phyloP scores from a whole-genome alignment of 2,113 vertebrate species.

The Oreochromis aureus region DNA sequence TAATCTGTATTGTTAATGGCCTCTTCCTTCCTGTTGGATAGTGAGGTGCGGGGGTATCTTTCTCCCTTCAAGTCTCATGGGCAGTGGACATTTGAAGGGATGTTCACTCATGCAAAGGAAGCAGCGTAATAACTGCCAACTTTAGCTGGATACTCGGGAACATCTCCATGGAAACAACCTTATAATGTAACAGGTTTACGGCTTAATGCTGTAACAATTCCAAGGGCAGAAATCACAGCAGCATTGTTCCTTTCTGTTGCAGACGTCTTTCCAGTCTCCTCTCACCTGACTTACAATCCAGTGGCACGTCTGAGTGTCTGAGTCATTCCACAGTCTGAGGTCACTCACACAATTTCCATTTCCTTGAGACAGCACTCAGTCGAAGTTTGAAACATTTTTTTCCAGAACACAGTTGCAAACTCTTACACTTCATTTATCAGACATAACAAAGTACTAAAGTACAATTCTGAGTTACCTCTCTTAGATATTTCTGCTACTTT shows the following conservation, averaged over 20 bases:
- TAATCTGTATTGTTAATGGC: slow-evolving; percentile 49
- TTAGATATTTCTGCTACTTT: neutral
- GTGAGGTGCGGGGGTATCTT: neutral
- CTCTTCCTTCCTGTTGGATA: slow-evolving; percentile 44
- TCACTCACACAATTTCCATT: neutral
- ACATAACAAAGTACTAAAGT: neutral
- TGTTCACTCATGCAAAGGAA: slow-evolving; percentile 13
- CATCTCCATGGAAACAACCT: slow-evolving; percentile 40
- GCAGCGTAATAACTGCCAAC: neutral
- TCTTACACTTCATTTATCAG: neutral
- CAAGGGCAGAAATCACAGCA: neutral
- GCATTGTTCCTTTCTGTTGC: neutral
- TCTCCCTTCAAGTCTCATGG: slow-evolving; percentile 9
- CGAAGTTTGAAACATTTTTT: neutral
- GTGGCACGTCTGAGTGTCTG: neutral
- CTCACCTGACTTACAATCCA: neutral
- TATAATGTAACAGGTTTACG: neutral
- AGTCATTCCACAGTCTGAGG: neutral
- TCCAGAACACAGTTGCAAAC: neutral
- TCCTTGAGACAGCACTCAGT: neutral
- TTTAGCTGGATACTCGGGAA: neutral
- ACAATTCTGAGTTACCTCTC: neutral
- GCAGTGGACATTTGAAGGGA: slow-evolving; percentile 3
- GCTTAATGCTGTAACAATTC: neutral
- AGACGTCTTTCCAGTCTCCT: neutral